A percentile compares a stretch with the other conserved stretches of the same genome.
Conservation (phyloP, 2,797 vertebrate genomes). For the Sternotherus odoratus region DNA sequence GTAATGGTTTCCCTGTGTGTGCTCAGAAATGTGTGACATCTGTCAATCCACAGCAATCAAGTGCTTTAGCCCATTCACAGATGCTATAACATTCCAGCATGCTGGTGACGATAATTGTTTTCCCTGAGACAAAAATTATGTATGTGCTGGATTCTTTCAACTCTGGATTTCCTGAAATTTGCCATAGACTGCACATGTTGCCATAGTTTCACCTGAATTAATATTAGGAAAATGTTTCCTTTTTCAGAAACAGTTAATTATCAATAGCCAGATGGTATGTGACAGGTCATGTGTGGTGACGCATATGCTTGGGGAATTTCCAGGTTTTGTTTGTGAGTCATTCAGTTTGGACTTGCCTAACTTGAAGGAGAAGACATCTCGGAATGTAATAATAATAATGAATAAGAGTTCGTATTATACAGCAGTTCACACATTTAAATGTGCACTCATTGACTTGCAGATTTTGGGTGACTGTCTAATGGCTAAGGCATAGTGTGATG, state of each 20-base stretch:
- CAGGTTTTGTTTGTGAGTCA: conserved; percentile 62
- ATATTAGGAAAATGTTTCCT: background rate
- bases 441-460: background rate
- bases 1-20: background rate
- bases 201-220: background rate
- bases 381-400: background rate
- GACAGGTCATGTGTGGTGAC: conserved; percentile 40
- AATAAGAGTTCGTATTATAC: background rate
- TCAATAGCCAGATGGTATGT: conserved; percentile 55
- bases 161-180: background rate
- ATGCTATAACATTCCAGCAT: background rate
- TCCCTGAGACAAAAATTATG: background rate
- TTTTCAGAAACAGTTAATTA: conserved; percentile 50
- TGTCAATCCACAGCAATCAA: background rate
- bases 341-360: conserved; percentile 43
- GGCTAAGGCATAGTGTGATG: background rate
- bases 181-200: background rate
- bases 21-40: background rate
- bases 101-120: background rate
- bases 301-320: conserved; percentile 46
- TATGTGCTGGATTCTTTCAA: background rate
- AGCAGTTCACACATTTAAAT: background rate
- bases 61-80: background rate
- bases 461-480: background rate
- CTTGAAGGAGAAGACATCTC: conserved; percentile 31